Evolutionary conservation across 2,888 invertebrate species (phyloP).

Genomic region (Megamerina dolium): DNA sequence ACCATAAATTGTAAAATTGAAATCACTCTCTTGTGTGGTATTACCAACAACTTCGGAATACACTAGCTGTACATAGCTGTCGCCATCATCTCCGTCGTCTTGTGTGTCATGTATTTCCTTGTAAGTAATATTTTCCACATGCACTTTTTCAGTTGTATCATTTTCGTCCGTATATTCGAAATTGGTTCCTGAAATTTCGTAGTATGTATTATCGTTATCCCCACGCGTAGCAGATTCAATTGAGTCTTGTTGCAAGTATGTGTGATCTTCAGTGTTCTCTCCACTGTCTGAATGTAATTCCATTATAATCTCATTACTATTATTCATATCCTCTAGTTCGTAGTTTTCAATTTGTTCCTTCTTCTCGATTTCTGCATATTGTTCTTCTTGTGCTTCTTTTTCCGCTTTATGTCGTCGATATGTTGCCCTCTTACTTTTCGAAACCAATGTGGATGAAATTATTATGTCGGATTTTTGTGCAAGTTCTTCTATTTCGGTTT

Average conservation of each 20-base stretch:
- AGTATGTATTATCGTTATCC: conserved; percentile 9
- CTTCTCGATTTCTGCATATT: neutral
- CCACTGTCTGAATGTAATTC: neutral
- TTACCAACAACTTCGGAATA: conserved; percentile 6
- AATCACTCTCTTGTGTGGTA: conserved; percentile 22
- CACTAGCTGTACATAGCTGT: neutral
- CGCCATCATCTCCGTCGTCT: conserved; percentile 7
- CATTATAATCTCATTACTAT: conserved; percentile 5
- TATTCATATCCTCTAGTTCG: too few species aligned
- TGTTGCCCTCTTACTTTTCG: neutral
- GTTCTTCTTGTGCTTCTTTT: conserved; percentile 7
- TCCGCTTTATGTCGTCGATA: neutral
- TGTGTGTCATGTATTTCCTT: neutral
- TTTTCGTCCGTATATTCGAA: conserved; percentile 4
- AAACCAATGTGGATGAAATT: conserved; percentile 1
- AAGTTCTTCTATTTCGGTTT: conserved; percentile 18
- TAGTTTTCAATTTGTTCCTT: too few species aligned
- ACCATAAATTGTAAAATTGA: conserved; percentile 30
- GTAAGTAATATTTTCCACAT: conserved; percentile 1
- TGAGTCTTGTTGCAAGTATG: neutral
- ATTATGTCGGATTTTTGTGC: neutral
- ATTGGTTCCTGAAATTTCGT: conserved; percentile 9
- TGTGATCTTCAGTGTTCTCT: too few species aligned
- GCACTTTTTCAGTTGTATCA: neutral
- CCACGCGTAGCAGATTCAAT: neutral